Percentiles rank a stretch among this genome's conserved stretches.
phyloP scores from a whole-genome alignment of 2,113 vertebrate species.

The Sphyrna mokarran region DNA sequence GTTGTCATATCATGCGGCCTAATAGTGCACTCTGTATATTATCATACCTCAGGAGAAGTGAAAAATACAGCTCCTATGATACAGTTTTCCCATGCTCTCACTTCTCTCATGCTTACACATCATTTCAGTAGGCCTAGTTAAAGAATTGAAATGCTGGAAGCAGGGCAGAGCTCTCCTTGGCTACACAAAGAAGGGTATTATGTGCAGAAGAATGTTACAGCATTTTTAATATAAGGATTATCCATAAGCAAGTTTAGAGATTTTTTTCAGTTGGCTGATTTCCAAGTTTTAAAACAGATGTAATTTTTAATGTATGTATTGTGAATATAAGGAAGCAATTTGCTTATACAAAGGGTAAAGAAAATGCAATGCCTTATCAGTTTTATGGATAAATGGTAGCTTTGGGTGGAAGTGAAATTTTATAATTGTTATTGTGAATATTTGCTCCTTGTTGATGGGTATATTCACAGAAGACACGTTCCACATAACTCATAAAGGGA shows the following conservation, averaged over 20 bases:
- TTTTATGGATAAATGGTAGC: not conserved
- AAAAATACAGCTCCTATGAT: not conserved
- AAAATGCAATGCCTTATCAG: not conserved
- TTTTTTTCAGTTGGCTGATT: not conserved
- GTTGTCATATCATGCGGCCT: not conserved
- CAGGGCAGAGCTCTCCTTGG: not conserved
- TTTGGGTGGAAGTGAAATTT: not conserved
- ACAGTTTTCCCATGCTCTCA: not conserved
- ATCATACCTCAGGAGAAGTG: not conserved
- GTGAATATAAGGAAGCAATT: not conserved
- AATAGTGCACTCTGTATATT: not conserved
- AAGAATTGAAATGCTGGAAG: slow-evolving; percentile 5
- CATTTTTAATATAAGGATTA: not conserved
- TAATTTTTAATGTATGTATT: not conserved
- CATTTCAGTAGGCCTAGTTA: not conserved
- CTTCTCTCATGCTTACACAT: not conserved
- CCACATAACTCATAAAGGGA: not conserved
- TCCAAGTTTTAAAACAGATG: not conserved
- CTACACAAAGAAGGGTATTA: not conserved
- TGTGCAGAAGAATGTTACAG: not conserved
- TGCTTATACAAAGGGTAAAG: not conserved
- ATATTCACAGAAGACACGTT: not conserved
- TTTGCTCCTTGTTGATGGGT: not conserved
- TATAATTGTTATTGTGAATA: not conserved
- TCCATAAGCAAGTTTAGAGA: not conserved